A percentile compares a stretch with the other conserved stretches of the same genome.
Conservation (phyloP, 2,888 invertebrate species). For the Priocnemis perturbator region DNA sequence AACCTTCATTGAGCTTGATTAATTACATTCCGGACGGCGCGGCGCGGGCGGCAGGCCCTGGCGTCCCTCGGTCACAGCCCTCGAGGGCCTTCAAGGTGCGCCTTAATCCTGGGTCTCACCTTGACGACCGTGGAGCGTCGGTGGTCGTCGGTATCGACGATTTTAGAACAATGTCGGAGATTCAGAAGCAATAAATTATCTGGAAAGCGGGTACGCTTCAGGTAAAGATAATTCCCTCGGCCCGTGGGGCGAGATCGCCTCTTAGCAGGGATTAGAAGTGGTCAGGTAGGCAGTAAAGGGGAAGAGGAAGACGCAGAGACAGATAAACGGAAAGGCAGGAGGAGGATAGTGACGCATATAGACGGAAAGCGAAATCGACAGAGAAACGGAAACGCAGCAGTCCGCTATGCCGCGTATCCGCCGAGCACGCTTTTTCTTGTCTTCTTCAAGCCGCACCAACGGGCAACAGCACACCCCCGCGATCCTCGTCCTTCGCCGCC, state of each 20-base stretch:
- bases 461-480: conserved; percentile 13
- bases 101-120: conserved; percentile 47
- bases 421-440: no score
- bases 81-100: conserved; percentile 27
- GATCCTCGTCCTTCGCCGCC: conserved; percentile 13
- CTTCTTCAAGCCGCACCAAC: no score
- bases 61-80: conserved; percentile 45
- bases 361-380: neutral
- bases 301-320: neutral
- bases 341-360: neutral
- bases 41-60: no score
- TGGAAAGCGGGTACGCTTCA: conserved; percentile 56
- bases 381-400: neutral
- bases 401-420: no score
- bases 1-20: conserved; percentile 67
- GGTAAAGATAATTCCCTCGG: conserved; percentile 52
- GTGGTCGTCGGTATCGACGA: conserved; percentile 50
- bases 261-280: conserved; percentile 56
- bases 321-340: neutral
- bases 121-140: conserved; percentile 22
- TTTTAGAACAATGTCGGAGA: conserved; percentile 63
- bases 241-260: conserved; percentile 36
- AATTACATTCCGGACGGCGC: conserved; percentile 62
- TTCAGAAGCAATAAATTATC: conserved; percentile 69
- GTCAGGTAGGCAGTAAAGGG: conserved; percentile 42